A percentile compares a stretch with the other conserved stretches of the same genome.
phyloP scores from a whole-genome alignment of 2,113 vertebrate genomes.

The Mirza zaza region DNA sequence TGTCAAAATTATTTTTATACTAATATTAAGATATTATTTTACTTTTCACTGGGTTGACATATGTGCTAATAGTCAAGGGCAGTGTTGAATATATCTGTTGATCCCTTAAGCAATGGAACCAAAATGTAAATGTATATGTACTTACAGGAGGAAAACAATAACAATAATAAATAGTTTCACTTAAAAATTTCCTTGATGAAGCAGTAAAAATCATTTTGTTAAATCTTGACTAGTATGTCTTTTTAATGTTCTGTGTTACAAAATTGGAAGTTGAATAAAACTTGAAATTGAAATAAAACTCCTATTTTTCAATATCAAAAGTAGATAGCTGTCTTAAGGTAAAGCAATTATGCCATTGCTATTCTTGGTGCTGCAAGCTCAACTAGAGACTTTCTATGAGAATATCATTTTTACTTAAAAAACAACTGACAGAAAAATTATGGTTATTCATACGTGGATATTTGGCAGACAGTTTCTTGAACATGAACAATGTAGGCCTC shows the following conservation, averaged over 20 bases:
- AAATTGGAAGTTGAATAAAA: background rate
- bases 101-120: background rate
- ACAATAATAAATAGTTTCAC: background rate
- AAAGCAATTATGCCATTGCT: background rate
- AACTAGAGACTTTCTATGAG: background rate
- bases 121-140: background rate
- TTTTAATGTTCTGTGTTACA: background rate
- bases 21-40: background rate
- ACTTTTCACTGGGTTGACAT: background rate
- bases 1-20: background rate
- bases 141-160: background rate
- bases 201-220: background rate
- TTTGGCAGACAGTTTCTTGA: background rate
- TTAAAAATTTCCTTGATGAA: background rate
- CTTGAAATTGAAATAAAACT: background rate
- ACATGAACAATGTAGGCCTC: background rate
- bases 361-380: background rate
- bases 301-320: background rate
- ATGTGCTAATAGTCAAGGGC: background rate
- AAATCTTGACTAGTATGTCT: background rate
- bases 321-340: background rate
- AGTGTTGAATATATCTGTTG: background rate
- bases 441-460: background rate
- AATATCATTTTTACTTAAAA: background rate
- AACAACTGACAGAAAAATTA: background rate